A percentile compares a stretch with the other conserved stretches of the same genome.
Evolutionary conservation across 2,888 invertebrate genomes (phyloP).

Genomic region (Andrena fulva): DNA sequence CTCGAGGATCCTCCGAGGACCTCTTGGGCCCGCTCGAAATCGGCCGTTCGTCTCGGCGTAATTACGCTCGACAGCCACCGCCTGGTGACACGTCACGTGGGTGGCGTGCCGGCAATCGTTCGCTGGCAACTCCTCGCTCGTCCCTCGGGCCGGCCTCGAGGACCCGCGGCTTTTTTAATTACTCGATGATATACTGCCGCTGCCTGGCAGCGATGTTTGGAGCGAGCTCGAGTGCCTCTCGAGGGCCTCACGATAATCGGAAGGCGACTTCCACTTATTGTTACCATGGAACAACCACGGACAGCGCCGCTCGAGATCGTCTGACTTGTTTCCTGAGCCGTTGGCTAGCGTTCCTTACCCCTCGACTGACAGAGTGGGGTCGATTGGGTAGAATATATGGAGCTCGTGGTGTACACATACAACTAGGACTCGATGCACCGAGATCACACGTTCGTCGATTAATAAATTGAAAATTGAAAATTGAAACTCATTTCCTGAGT

Average conservation of each 20-base stretch:
- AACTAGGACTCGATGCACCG: too few species aligned
- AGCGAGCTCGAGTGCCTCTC: slow-evolving; percentile 25
- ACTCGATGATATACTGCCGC: slow-evolving; percentile 28
- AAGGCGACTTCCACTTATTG: neutral
- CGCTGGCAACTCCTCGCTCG: neutral
- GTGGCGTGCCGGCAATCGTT: slow-evolving; percentile 53
- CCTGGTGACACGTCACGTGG: slow-evolving; percentile 53
- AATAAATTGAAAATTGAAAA: too few species aligned
- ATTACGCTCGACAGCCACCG: slow-evolving; percentile 61
- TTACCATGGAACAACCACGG: neutral
- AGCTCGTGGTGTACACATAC: too few species aligned
- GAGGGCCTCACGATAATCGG: slow-evolving; percentile 35
- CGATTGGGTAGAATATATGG: too few species aligned
- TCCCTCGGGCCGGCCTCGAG: slow-evolving; percentile 3
- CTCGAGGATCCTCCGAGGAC: slow-evolving; percentile 44
- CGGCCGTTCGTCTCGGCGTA: slow-evolving; percentile 63
- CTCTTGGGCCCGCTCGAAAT: slow-evolving; percentile 64
- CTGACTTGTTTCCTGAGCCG: too few species aligned
- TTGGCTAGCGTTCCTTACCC: too few species aligned
- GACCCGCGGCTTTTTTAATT: slow-evolving; percentile 35
- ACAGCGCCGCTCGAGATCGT: too few species aligned
- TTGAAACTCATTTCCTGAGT: too few species aligned
- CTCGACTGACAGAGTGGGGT: too few species aligned
- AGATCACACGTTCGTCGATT: too few species aligned
- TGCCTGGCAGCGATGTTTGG: neutral